Conservation (phyloP, 2,113 vertebrate species). For the Carassius gibelio region DNA sequence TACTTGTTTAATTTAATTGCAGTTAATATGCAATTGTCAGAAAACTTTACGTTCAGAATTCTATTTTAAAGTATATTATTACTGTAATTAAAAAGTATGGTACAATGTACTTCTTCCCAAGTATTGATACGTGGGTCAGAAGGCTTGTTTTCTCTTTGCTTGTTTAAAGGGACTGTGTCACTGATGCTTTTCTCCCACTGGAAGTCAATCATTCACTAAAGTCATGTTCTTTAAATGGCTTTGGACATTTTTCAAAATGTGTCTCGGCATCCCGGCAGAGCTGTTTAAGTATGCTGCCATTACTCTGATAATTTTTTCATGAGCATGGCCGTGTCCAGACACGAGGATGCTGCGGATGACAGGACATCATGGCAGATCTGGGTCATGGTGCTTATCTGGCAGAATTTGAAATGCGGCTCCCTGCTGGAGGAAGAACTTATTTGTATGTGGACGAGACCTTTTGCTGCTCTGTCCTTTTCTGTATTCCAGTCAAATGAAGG, state of each 20-base stretch:
- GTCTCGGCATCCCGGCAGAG: conserved; percentile 27
- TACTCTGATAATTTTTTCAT: conserved; percentile 65
- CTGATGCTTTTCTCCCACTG: background rate
- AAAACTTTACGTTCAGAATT: background rate
- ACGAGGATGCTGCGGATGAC: conserved; percentile 42
- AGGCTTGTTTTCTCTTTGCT: conserved; percentile 6
- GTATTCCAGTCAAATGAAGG: conserved; percentile 28
- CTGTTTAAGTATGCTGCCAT: conserved; percentile 52
- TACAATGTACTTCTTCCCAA: background rate
- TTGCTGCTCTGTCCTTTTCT: conserved; percentile 30
- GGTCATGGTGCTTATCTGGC: conserved; percentile 65
- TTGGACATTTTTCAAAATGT: conserved; percentile 8
- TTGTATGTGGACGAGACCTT: conserved; percentile 46
- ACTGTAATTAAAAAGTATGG: background rate
- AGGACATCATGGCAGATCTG: conserved; percentile 53
- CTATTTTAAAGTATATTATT: background rate
- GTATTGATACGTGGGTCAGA: background rate
- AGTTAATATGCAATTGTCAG: background rate
- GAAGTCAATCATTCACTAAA: conserved; percentile 30
- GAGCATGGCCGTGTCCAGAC: conserved; percentile 53
- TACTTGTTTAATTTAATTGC: background rate
- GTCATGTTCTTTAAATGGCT: background rate
- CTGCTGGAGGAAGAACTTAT: conserved; percentile 41
- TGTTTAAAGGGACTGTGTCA: background rate
- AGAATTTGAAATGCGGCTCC: conserved; percentile 36